These are phyloP conservation scores for Diogma glabrata DNA, from an alignment of 2,888 invertebrate species.

Conservation along the genomic window DNA sequence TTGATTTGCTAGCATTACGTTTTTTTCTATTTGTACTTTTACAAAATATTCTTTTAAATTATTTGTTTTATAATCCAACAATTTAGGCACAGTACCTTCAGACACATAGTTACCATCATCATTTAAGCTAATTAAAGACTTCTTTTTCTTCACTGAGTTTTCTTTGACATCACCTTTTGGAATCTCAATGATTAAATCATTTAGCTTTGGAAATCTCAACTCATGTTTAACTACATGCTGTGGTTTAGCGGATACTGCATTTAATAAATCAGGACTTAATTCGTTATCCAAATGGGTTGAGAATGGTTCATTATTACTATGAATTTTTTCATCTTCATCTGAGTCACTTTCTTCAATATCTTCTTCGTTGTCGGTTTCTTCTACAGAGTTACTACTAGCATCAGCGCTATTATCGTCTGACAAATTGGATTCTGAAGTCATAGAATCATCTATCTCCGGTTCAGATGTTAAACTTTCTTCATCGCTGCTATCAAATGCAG, in stretches of 20 bases:
- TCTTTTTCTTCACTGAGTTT: conserved; percentile 12
- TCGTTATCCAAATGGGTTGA: conserved; percentile 55
- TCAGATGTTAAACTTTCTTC: conserved; percentile 19
- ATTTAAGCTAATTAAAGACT: conserved; percentile 38
- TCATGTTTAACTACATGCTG: conserved; percentile 33
- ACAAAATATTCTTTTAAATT: conserved; percentile 46
- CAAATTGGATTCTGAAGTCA: too few species aligned
- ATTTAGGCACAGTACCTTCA: conserved; percentile 41
- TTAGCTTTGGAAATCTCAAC: conserved; percentile 50
- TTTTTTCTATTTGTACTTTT: conserved; percentile 53
- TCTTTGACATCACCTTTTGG: conserved; percentile 37
- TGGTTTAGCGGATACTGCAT: conserved; percentile 38
- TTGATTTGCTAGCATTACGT: conserved; percentile 48
- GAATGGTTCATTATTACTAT: conserved; percentile 44
- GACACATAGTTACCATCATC: conserved; percentile 47
- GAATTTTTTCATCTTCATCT: conserved; percentile 13
- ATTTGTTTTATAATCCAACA: conserved; percentile 31
- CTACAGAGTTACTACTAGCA: conserved; percentile 3
- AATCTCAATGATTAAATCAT: conserved; percentile 47
- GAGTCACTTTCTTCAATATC: conserved; percentile 7
- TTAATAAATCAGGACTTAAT: conserved; percentile 49
- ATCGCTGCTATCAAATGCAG: conserved; percentile 34
- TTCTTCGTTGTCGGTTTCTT: conserved; percentile 14
- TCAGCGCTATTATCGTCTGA: conserved; percentile 1
- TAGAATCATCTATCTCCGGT: conserved; percentile 10